Conservation (phyloP, 1,140 invertebrate species). For the Plectus sambesii region DNA sequence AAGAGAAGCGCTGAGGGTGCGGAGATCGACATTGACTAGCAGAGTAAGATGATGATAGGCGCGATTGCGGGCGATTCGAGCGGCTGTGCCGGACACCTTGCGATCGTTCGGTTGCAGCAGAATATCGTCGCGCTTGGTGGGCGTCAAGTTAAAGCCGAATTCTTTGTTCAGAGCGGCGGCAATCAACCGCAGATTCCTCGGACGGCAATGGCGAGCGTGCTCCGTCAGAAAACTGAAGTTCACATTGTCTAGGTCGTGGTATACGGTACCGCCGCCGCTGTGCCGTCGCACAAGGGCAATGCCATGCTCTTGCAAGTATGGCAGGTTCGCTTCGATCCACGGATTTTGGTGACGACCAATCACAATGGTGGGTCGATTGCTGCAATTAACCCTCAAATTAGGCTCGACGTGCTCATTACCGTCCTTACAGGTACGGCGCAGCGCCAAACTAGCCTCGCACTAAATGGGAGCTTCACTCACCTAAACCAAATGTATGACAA, state of each 20-base stretch:
- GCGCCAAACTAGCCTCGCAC: neutral
- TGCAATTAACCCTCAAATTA: conserved; percentile 16
- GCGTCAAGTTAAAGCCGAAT: conserved; percentile 24
- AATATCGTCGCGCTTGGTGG: conserved; percentile 35
- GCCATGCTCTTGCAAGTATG: conserved; percentile 18
- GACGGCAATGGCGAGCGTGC: conserved; percentile 33
- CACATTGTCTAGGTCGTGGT: conserved; percentile 63
- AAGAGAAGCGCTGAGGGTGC: conserved; percentile 22
- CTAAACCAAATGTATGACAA: too few relatives aligned
- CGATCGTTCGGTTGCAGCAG: conserved; percentile 30
- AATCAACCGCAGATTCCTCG: conserved; percentile 32
- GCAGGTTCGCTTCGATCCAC: conserved; percentile 74
- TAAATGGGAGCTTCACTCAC: too few relatives aligned
- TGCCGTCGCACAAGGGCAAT: conserved; percentile 62
- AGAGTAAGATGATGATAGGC: conserved; percentile 43
- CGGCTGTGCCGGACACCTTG: conserved; percentile 43
- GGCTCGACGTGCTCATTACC: neutral
- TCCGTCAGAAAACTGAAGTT: conserved; percentile 36
- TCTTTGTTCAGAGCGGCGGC: conserved; percentile 28
- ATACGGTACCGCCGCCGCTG: conserved; percentile 91
- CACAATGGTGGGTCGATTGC: conserved; percentile 81
- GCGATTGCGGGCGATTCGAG: conserved; percentile 30
- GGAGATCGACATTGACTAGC: conserved; percentile 30
- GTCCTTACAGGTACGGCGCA: neutral
- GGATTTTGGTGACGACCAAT: conserved; percentile 93